Conservation (phyloP, 1,140 invertebrate genomes). For the Drosophila nasuta region DNA sequence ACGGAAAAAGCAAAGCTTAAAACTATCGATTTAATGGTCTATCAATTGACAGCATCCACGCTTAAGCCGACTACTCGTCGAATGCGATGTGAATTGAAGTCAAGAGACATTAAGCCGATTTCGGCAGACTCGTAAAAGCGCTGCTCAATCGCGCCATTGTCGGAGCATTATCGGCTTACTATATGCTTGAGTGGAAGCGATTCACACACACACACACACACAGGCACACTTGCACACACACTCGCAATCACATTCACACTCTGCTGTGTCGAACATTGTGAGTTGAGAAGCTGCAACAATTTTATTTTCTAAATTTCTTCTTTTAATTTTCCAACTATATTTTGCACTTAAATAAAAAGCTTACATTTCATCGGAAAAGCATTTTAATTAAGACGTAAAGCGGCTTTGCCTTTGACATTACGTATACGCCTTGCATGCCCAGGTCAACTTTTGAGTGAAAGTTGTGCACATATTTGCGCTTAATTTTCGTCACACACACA, state of each 20-base stretch:
- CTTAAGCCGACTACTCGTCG: constrained; percentile 36
- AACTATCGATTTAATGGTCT: constrained; percentile 42
- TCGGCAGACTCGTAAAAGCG: constrained; percentile 21
- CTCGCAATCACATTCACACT: not conserved
- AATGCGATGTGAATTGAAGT: constrained; percentile 34
- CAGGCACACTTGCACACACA: not conserved
- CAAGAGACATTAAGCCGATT: constrained; percentile 51
- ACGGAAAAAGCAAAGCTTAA: constrained; percentile 15
- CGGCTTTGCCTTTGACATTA: constrained; percentile 16
- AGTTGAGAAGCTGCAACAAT: not conserved
- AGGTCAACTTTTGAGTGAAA: constrained; percentile 1
- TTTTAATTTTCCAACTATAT: constrained; percentile 3
- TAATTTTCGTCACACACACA: constrained; percentile 27
- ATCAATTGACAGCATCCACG: constrained; percentile 39
- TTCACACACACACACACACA: not conserved
- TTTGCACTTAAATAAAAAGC: not conserved
- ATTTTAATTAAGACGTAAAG: constrained; percentile 22
- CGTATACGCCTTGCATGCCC: constrained; percentile 19
- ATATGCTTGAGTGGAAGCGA: constrained; percentile 31
- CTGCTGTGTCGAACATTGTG: not conserved
- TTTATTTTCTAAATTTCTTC: not conserved
- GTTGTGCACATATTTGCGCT: constrained; percentile 40
- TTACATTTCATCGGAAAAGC: not conserved
- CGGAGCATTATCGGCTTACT: constrained; percentile 50
- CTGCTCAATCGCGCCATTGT: constrained; percentile 46